phyloP scores from a whole-genome alignment of 2,888 invertebrate species.

The Chirona hameri region DNA sequence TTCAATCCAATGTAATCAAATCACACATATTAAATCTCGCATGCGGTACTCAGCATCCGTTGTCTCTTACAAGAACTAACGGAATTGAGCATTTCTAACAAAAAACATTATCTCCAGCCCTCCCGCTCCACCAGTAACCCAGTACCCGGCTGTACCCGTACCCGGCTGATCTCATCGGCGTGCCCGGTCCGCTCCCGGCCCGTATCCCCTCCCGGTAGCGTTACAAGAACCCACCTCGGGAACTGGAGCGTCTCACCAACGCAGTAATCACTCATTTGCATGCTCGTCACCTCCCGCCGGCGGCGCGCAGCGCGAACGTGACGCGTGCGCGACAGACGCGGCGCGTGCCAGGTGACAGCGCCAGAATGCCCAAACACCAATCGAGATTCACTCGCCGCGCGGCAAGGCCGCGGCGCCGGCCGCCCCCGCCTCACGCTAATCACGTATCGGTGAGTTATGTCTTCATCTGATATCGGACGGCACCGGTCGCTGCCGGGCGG shows the following conservation, averaged over 20 bases:
- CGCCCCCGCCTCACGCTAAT: background rate
- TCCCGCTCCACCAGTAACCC: no score
- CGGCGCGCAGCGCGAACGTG: slow-evolving; percentile 3
- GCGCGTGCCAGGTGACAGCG: background rate
- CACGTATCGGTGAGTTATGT: background rate
- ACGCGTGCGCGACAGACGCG: background rate
- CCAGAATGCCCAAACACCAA: background rate
- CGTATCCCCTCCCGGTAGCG: no score
- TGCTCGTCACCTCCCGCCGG: background rate
- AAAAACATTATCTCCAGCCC: no score
- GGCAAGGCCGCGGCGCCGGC: background rate
- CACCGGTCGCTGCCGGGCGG: background rate
- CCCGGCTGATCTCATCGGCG: no score
- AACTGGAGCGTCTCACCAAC: background rate
- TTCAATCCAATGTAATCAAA: no score
- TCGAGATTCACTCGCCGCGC: background rate
- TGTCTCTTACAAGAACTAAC: no score
- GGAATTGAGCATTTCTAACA: no score
- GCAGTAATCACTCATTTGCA: background rate
- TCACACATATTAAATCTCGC: no score
- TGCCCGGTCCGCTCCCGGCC: no score
- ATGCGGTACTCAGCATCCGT: no score
- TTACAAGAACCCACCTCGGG: no score
- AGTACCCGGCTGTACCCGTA: no score
- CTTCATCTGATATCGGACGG: background rate